Base-by-base conservation (phyloP, 1,140 invertebrate species). In the Limonius californicus region DNA sequence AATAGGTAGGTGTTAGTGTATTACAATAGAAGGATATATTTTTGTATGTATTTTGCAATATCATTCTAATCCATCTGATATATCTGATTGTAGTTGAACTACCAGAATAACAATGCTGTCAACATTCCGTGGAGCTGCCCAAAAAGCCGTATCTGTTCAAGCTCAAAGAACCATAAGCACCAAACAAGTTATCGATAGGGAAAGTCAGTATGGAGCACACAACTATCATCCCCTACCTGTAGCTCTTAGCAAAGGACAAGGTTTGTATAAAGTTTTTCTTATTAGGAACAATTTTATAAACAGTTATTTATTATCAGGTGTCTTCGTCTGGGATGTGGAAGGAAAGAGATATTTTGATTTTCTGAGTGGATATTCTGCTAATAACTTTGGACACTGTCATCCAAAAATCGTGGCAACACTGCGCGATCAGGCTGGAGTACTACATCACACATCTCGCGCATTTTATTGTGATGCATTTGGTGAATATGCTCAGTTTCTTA, bases 331-430 rank as follows among this genome's bases (percentile, higher is more conserved):
- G 94, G 97, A 99, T 76, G 90, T 98, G 0, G 96, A 99, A 74
- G 95, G 94, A 0, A 94, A 92, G 72, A 84, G 85, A 54, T 99
- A 99, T 75, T 97, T 87, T 70, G 97, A 99, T 76, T 99, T 97
- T 76, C 79, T 99, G 1, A 96, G 93, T 72, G 96, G 95, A 7
- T 99, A 98, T 79, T 97, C 95, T 50, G 95, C 97, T 0, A 92
- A 98, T 2, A 99, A 99, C 80, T 97, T 99, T 77, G 97, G 97
- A 0, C 97, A 99, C 75, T 97, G 95, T 72, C 97, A 99, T 79
- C 97, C 97, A 0, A 90, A 90, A 72, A 97, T 99, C 58, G 77
- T 99, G 7, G 80, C 86, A 57, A 90, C 91, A 0, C 76, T 99
- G 11, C 81, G 85, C 32, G 83, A 94, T 11, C 88, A 90, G 71